Base-by-base conservation (phyloP, 2,888 invertebrate species). In the Selenia dentaria region DNA sequence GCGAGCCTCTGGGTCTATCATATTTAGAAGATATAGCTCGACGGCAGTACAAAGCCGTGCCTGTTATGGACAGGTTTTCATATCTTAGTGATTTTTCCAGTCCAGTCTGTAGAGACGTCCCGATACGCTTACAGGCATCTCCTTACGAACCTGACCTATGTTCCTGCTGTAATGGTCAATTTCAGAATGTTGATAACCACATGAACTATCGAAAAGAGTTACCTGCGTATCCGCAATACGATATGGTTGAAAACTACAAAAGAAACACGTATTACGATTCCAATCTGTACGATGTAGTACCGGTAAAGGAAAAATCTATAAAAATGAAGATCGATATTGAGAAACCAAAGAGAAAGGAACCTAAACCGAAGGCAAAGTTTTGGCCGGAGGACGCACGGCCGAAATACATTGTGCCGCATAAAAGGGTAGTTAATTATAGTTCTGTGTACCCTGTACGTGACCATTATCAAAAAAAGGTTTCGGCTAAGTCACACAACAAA, bases 261-360 rank as follows among this genome's bases (percentile, higher is more conserved):
- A 64, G 60, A 9, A 62, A 63, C 13, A 44, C 58, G 24, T 83
- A 77, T 57, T 82, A 87, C 39, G 80, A 88, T 49, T 74, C 83
- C 2, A 78, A 74, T 39, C 63, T 76, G 20, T 86, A 86, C 32
- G 89, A 89, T 51, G 51, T 86, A 10, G 54, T 82, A 11, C 88
- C 88, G 1, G 87, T 88, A 1, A 87, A 73, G 58, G 87, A 88
- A 54, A 74, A 70, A 16, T 34, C 74, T 1, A 10, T 54, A 2
- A 74, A 69, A 56, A 42, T 45, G 10, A 59, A 56, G 38, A 72
- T 68, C 35, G 56, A 66, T 16, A 51, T 57, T 0, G 62, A 65
- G 10, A 40, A 22, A 11, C 24, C 44, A 5, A 73, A 65, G 42
- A 71, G 48, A 52, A 74, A 63, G 24, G 62, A 70, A 27, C 37